A percentile compares a stretch with the other conserved stretches of the same genome.
Evolutionary conservation across 2,797 vertebrate species (phyloP).

Genomic region (Hylomyscus alleni): DNA sequence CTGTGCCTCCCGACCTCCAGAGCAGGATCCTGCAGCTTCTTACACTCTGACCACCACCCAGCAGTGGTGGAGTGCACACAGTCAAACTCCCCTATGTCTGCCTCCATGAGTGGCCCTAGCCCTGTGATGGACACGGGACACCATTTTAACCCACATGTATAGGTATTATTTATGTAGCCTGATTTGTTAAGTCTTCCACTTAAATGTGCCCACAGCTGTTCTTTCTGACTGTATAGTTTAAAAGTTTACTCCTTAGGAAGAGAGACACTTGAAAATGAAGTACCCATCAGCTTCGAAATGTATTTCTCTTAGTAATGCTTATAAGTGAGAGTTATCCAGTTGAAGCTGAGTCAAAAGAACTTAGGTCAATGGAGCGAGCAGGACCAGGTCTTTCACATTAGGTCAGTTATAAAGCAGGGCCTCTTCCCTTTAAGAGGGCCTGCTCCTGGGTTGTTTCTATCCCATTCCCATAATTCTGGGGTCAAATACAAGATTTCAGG

Average conservation of each 20-base stretch:
- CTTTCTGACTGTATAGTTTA: background rate
- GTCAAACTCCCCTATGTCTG: too few relatives aligned
- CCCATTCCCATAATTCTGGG: fast-evolving
- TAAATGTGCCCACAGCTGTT: background rate
- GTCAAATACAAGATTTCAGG: background rate
- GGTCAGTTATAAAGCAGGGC: too few relatives aligned
- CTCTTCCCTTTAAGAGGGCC: too few relatives aligned
- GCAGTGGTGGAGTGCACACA: too few relatives aligned
- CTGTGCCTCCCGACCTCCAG: too few relatives aligned
- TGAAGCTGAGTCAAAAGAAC: background rate
- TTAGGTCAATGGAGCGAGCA: too few relatives aligned
- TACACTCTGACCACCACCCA: too few relatives aligned
- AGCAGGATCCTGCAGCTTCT: too few relatives aligned
- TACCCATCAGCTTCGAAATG: background rate
- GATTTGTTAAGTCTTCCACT: background rate
- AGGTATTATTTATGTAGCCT: background rate
- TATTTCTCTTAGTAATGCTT: background rate
- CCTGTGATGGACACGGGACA: too few relatives aligned
- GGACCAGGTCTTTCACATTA: background rate
- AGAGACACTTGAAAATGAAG: background rate
- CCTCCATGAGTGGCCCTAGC: too few relatives aligned
- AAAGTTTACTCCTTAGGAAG: background rate
- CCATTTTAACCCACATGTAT: background rate
- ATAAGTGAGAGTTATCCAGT: background rate
- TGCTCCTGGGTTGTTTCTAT: background rate